phyloP scores from a whole-genome alignment of 2,888 invertebrate genomes.

The Spicauda simplicius region DNA sequence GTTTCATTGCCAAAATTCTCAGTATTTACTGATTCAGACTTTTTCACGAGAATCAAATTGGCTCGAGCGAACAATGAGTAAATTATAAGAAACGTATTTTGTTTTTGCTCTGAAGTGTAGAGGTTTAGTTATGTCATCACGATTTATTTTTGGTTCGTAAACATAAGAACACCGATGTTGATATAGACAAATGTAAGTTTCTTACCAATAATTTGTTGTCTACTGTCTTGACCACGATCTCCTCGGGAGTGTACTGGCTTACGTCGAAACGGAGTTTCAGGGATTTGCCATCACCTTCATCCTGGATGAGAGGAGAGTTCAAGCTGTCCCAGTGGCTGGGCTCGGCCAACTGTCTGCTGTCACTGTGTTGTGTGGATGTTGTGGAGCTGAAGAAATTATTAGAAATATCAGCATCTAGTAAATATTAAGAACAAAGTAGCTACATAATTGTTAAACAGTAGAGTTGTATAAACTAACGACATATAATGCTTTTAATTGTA shows the following conservation, averaged over 20 bases:
- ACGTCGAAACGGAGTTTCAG: constrained; percentile 98
- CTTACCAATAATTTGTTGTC: constrained; percentile 98
- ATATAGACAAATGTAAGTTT: no score
- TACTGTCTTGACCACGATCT: constrained; percentile 99
- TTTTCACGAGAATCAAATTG: constrained; percentile 19
- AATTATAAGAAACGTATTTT: neutral
- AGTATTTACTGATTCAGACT: constrained; percentile 22
- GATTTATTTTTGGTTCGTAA: neutral
- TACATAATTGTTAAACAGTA: no score
- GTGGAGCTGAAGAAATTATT: constrained; percentile 82
- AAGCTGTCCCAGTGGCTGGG: constrained; percentile 92
- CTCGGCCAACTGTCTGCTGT: constrained; percentile 85
- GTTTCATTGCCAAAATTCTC: constrained; percentile 27
- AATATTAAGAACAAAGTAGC: no score
- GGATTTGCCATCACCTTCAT: constrained; percentile 96
- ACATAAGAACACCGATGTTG: no score
- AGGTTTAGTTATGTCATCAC: neutral
- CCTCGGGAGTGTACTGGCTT: constrained; percentile 98
- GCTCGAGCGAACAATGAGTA: constrained; percentile 18
- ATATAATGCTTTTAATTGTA: no score
- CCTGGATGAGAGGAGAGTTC: constrained; percentile 96
- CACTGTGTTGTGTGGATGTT: constrained; percentile 87
- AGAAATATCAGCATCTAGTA: neutral
- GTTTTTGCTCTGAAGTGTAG: neutral
- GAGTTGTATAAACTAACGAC: neutral